Evolutionary conservation across 2,888 invertebrate genomes (phyloP), one percentile per base, ranked within the genome.

Genomic region (Caenorhabditis virilis): DNA sequence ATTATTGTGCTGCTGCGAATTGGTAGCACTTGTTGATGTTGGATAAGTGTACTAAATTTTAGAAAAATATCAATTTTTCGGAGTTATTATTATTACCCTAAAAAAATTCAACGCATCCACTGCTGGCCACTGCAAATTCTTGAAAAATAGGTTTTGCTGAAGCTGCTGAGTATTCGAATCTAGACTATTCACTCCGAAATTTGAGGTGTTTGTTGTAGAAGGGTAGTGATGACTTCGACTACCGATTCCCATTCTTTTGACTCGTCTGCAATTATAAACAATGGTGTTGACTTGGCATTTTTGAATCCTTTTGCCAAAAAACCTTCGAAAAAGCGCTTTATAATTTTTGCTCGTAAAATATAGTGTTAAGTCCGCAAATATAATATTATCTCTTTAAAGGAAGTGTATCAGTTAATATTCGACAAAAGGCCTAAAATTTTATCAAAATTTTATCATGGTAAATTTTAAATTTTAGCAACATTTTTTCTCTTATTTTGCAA

Each of bases 91-190:
- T n/a, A 39, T 39, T 22, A 65, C 65, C 50, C 52, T 51, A 13
- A 65, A 47, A 16, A 65, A 39, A 35, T 60, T 56, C 13, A 65
- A 60, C 7, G 65, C 46, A 26, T 65, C 65, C 26, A 65, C 38
- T 0, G 57, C 35, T 7, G 53, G 59, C 56, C 55, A 60, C 30
- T 52, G 48, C 15, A 58, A 26, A n/a, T 50, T 48, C 4, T 35
- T 41, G 26, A 64, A 51, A 38, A 63, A 63, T 18, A 47, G 49
- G 11, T 54, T 25, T 13, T 58, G 58, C 3, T 51, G 49, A n/a
- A 35, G 49, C 0, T 50, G 9, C 26, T 33, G 7, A 7, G 46
- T 47, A 35, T 33, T 46, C 25, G 30, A 20, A 27, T 33, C 20
- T n/a, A n/a, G n/a, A 0, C 18, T 18, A 9, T 30, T 42, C 38